A percentile compares a stretch with the other conserved stretches of the same genome.
Conservation (phyloP, 2,888 invertebrate species). For the Eristalinus aeneus region DNA sequence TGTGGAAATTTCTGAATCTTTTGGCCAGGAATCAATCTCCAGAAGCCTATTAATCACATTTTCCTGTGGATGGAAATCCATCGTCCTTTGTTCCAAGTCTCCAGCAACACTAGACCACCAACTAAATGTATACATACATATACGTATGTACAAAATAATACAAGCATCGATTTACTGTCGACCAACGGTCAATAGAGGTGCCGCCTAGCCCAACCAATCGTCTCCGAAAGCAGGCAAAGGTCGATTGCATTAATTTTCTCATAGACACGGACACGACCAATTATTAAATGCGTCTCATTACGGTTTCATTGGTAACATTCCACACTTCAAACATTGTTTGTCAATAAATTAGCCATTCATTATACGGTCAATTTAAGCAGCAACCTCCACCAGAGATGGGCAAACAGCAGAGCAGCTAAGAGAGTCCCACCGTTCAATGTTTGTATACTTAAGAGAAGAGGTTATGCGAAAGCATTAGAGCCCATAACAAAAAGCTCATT, state of each 20-base stretch:
- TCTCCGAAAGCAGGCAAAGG: not conserved
- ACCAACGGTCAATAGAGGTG: not conserved
- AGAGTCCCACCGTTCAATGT: not conserved
- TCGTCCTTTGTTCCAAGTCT: too few relatives aligned
- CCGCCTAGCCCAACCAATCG: not conserved
- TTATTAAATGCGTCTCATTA: not conserved
- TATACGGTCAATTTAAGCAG: not conserved
- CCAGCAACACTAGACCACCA: too few relatives aligned
- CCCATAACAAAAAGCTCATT: conserved; percentile 19
- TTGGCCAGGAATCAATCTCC: too few relatives aligned
- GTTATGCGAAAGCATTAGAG: not conserved
- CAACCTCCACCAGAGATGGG: not conserved
- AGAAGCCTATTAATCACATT: too few relatives aligned
- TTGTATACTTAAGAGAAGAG: conserved; percentile 43
- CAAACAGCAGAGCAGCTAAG: conserved; percentile 8
- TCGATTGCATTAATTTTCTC: not conserved
- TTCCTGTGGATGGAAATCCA: too few relatives aligned
- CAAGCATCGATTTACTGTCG: not conserved
- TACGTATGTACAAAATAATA: not conserved
- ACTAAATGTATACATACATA: too few relatives aligned
- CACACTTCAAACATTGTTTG: not conserved
- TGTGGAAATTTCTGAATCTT: too few relatives aligned
- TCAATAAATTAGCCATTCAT: not conserved
- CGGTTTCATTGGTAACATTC: not conserved
- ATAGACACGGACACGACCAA: not conserved